Evolutionary conservation across 2,113 vertebrate genomes (phyloP), one percentile per base, ranked within the genome.

Genomic region (Dermatemys mawii): DNA sequence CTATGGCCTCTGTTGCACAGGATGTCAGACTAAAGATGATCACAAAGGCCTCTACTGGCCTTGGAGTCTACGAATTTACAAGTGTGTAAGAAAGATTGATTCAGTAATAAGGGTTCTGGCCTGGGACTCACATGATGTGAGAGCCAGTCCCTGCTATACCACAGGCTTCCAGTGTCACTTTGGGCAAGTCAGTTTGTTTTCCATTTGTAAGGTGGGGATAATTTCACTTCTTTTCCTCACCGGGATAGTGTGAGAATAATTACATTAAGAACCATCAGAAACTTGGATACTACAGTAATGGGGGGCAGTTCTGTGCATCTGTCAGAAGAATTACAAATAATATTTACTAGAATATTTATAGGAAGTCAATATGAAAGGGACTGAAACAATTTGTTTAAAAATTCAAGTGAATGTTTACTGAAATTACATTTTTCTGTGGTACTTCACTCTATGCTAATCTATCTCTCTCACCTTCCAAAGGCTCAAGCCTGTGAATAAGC

Each of bases 391-490:
- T 41, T 44, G 24, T 41, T 81, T 82, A 32, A 26, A 83, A 75
- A 87, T 57, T 22, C 29, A 57, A 67, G 50, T 0, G 1, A 0
- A 0, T 41, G 3, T 5, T 35, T 35, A 87, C 53, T 21, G 2
- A 86, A 89, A 80, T 78, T 35, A 8, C 2, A 10, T 53, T 87
- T 92, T 91, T 38, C 60, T 0, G 0, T 84, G 88, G 51, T 41
- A 76, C n/a, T 1, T 70, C 1, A 13, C 63, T 22, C 32, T 53
- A 44, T 83, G 9, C 11, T 32, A 87, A 49, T 2, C 24, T 32
- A 4, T 80, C 7, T 90, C 19, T 17, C 60, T 16, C 14, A 67
- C 35, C 60, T 67, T 67, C 8, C n/a, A 67, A 67, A 67, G 35
- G 78, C 27, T 70, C 14, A 57, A 89, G 5, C 3, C 17, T 7